These are phyloP conservation scores for Protaetia brevitarsis DNA, from an alignment of 1,140 invertebrate genomes.

Conservation along the genomic window DNA sequence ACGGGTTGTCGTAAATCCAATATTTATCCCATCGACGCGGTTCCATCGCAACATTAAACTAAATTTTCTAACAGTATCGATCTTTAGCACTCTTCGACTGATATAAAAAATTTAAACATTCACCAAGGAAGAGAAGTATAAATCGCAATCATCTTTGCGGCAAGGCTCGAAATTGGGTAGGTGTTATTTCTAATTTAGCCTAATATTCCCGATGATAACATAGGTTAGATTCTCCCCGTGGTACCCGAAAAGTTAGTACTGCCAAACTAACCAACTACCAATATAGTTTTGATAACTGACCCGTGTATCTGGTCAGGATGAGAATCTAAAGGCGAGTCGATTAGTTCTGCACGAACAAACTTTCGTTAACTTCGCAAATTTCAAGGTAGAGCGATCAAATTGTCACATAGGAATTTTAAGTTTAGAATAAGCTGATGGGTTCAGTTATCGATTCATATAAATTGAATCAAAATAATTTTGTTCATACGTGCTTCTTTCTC, in stretches of 20 bases:
- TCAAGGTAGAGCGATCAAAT: background rate
- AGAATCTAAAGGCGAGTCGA: background rate
- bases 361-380: background rate
- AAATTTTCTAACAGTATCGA: background rate
- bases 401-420: too few relatives aligned
- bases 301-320: background rate
- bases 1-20: background rate
- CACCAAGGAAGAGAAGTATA: background rate
- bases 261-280: background rate
- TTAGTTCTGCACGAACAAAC: slow-evolving; percentile 12
- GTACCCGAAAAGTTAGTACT: background rate
- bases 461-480: too few relatives aligned
- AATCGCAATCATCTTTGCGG: too few relatives aligned
- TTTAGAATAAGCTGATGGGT: too few relatives aligned
- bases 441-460: too few relatives aligned
- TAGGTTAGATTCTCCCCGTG: background rate
- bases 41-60: background rate
- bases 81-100: background rate
- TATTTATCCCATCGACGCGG: background rate
- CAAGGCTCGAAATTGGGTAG: too few relatives aligned
- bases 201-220: background rate
- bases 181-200: background rate
- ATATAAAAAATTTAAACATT: background rate
- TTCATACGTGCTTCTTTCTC: too few relatives aligned
- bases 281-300: slow-evolving; percentile 7